A percentile compares a stretch with the other conserved stretches of the same genome.
Evolutionary conservation across 2,888 invertebrate species (phyloP).

Genomic region (Sisyra nigra): DNA sequence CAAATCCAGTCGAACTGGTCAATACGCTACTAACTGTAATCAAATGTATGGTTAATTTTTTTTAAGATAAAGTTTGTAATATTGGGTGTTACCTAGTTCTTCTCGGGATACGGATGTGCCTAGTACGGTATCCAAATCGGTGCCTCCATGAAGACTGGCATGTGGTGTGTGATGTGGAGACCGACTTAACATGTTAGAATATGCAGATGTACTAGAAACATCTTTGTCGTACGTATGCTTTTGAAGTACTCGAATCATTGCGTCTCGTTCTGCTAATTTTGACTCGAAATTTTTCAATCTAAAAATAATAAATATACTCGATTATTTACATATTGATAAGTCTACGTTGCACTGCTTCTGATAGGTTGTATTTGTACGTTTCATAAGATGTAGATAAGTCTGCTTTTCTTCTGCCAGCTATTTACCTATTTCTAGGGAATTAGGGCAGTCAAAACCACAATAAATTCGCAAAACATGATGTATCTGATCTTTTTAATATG

Average conservation of each 20-base stretch:
- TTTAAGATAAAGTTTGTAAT: not conserved
- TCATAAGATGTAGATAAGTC: too few species aligned
- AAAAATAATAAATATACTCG: constrained; percentile 10
- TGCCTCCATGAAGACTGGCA: constrained; percentile 27
- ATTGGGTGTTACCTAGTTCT: constrained; percentile 24
- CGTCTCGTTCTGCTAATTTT: constrained; percentile 75
- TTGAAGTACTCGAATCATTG: constrained; percentile 78
- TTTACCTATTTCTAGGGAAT: too few species aligned
- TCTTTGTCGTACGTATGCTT: constrained; percentile 61
- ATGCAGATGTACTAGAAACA: constrained; percentile 27
- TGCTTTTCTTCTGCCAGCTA: too few species aligned
- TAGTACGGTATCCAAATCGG: constrained; percentile 29
- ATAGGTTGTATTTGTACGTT: too few species aligned
- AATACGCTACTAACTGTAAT: constrained; percentile 37
- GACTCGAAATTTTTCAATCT: constrained; percentile 75
- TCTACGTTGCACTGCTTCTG: too few species aligned
- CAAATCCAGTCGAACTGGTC: constrained; percentile 38
- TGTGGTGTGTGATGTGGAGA: constrained; percentile 34
- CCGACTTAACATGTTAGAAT: constrained; percentile 28
- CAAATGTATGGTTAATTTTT: constrained; percentile 11
- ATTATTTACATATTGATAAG: too few species aligned
- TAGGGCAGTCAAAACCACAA: too few species aligned
- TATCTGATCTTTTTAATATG: too few species aligned
- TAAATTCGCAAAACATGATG: too few species aligned
- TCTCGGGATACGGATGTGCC: constrained; percentile 29